Base-by-base conservation (phyloP, 1,140 invertebrate genomes). In the Marisa cornuarietis region DNA sequence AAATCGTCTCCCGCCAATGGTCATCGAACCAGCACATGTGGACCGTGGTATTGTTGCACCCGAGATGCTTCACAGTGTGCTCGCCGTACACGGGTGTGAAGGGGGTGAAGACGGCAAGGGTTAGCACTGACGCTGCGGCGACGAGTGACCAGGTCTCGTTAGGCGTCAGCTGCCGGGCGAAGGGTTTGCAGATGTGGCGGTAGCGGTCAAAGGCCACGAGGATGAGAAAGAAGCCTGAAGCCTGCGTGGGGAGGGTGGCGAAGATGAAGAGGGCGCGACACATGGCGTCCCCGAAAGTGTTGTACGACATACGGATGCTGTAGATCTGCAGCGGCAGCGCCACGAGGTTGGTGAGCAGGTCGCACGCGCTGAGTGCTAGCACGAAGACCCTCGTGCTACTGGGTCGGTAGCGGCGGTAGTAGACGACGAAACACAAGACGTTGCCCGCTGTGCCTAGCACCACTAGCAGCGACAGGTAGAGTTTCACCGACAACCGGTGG, bases 151-250 rank as follows among this genome's bases (percentile, higher is more conserved):
- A 76, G 18, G 83, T 81, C n/a, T 74, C 66, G 26, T 18, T 71
- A 6, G 79, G 68, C 6, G 78, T 80, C 75, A 83, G 79, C 71
- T 84, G 82, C 71, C 74, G 74, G 2, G 71, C 65, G 9, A 81
- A 58, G 0, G 83, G 83, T n/a, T 72, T 51, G 51, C 82, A 84
- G 3, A 84, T 75, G 0, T 73, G 42, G 51, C 80, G 42, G 54
- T 81, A 84, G 22, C 83, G 76, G 71, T 84, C 83, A 9, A 80
- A 71, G 26, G 83, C 81, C 8, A 84, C 80, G 0, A 62, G 74
- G n/a, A 83, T 76, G 18, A 84, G 79, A 4, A 81, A 63, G 51
- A 66, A 26, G 0, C 54, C 62, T n/a, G 79, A 80, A 22, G 72
- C 24, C 58, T 75, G 51, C 6, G 61, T 52, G n/a, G 72, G 49